phyloP scores from a whole-genome alignment of 2,113 vertebrate species.

The Gavialis gangeticus region DNA sequence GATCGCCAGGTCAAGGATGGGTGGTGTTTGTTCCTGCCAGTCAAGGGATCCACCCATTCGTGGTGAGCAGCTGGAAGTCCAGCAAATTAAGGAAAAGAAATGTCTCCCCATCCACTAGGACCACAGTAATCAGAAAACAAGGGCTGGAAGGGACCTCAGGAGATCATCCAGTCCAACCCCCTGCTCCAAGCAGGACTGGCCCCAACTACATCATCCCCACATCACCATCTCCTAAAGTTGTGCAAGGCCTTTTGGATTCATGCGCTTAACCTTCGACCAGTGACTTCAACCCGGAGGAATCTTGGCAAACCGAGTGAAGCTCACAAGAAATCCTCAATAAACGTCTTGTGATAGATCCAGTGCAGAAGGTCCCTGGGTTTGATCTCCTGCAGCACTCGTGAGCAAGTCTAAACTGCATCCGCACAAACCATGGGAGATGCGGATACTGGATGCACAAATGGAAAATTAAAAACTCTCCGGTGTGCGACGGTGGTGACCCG shows the following conservation, averaged over 20 bases:
- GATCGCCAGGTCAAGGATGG: too few species aligned
- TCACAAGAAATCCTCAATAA: background rate
- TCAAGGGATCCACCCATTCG: background rate
- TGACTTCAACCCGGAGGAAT: background rate
- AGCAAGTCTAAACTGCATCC: too few species aligned
- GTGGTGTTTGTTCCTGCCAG: too few species aligned
- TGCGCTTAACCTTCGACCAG: background rate
- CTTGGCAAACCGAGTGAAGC: background rate
- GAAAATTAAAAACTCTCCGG: too few species aligned
- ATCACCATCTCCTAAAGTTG: background rate
- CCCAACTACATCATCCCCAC: too few species aligned
- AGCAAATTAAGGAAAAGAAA: background rate
- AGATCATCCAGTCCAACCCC: too few species aligned
- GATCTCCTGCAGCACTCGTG: too few species aligned
- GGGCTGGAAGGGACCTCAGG: too few species aligned
- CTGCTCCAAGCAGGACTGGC: too few species aligned
- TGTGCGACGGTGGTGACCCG: too few species aligned
- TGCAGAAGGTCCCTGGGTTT: background rate
- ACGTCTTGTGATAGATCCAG: background rate
- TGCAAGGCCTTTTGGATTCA: background rate
- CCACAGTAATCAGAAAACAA: background rate
- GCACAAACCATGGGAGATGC: too few species aligned
- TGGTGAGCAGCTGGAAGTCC: background rate
- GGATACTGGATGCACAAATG: too few species aligned
- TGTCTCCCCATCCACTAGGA: background rate